Percentiles rank a stretch among this genome's conserved stretches.
These are phyloP conservation scores for Tanytarsus gracilentus DNA, from an alignment of 2,888 invertebrate genomes.

Conservation along the genomic window DNA sequence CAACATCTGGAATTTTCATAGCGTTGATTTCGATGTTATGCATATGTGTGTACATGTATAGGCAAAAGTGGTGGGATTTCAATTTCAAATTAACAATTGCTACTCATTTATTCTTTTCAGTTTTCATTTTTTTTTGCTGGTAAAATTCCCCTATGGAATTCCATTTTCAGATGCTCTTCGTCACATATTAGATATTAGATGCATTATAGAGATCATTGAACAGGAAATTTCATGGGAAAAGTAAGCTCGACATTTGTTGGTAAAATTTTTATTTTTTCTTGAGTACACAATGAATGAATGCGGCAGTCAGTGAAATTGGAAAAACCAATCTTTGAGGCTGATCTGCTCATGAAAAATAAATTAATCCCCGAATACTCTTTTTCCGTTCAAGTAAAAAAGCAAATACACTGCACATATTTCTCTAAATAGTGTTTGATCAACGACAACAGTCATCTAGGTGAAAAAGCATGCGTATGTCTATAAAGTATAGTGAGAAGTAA, in stretches of 20 bases:
- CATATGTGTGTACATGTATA: neutral
- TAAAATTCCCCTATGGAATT: conserved; percentile 17
- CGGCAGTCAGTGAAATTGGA: neutral
- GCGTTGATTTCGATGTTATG: conserved; percentile 1
- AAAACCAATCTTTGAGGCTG: too few species aligned
- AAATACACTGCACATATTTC: too few species aligned
- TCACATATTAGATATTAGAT: neutral
- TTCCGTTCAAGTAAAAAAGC: too few species aligned
- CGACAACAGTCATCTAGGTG: too few species aligned
- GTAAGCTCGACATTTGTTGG: neutral
- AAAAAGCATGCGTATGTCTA: too few species aligned
- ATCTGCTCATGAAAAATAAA: too few species aligned
- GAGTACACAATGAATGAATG: neutral
- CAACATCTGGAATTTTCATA: conserved; percentile 24
- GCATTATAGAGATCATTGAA: conserved; percentile 21
- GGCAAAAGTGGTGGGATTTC: conserved; percentile 6
- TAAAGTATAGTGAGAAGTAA: too few species aligned
- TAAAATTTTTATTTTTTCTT: neutral
- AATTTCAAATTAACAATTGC: conserved; percentile 22
- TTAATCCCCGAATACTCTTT: too few species aligned
- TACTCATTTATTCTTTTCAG: conserved; percentile 12
- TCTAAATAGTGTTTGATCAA: too few species aligned
- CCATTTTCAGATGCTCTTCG: neutral
- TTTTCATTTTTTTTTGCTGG: conserved; percentile 3
- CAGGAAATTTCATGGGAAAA: conserved; percentile 26